Percentiles rank a stretch among this genome's conserved stretches.
These are phyloP conservation scores for Platygyra sinensis DNA, from an alignment of 64 coral and sea anemone genomes.

Conservation along the genomic window DNA sequence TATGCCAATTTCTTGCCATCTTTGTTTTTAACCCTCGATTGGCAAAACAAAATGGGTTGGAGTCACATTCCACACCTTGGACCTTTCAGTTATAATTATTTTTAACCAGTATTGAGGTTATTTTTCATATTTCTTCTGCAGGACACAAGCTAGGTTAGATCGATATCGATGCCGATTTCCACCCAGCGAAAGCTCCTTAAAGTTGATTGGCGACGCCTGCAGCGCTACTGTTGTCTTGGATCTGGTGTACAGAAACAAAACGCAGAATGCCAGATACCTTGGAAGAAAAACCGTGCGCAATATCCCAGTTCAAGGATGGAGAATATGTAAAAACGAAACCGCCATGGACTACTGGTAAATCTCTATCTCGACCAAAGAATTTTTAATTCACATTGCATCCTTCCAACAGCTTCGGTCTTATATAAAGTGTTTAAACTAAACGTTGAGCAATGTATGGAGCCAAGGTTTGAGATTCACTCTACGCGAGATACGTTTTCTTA, in stretches of 20 bases:
- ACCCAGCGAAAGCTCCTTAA: conserved; percentile 30
- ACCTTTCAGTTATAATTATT: not conserved
- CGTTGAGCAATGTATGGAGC: no score
- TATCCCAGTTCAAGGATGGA: conserved; percentile 31
- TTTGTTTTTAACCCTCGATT: no score
- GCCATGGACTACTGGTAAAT: conserved; percentile 42
- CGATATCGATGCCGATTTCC: conserved; percentile 33
- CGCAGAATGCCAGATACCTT: conserved; percentile 21
- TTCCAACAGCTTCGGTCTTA: no score
- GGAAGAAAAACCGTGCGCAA: conserved; percentile 25
- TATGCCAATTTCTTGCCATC: no score
- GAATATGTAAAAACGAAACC: conserved; percentile 27
- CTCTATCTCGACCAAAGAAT: no score
- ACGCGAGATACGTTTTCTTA: no score
- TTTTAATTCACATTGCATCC: no score
- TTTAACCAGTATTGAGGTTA: not conserved
- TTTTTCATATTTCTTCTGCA: not conserved
- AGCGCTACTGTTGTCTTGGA: conserved; percentile 37
- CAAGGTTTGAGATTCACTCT: no score
- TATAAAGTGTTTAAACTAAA: no score
- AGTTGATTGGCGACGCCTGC: conserved; percentile 29
- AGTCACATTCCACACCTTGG: no score
- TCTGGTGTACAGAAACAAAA: conserved; percentile 34
- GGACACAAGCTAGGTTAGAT: conserved; percentile 20
- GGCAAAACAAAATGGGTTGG: no score